phyloP scores from a whole-genome alignment of 2,888 invertebrate species.

The Epinotia demarniana region DNA sequence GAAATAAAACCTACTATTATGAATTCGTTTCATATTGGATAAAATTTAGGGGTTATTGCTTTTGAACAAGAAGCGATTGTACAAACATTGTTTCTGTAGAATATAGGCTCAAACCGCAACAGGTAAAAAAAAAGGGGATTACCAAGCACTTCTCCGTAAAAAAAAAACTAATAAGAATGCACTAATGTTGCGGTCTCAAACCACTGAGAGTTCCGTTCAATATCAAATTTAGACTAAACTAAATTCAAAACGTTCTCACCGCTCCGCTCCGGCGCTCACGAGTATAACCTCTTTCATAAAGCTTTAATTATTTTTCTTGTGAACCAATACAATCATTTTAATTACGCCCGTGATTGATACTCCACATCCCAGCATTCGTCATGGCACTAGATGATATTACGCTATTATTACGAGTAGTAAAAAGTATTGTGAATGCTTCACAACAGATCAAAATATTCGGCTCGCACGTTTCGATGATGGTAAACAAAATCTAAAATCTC shows the following conservation, averaged over 20 bases:
- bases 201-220: conserved; percentile 70
- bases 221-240: conserved; percentile 78
- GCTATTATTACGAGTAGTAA: conserved; percentile 66
- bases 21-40: neutral
- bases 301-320: conserved; percentile 79
- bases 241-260: conserved; percentile 79
- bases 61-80: conserved; percentile 19
- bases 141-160: conserved; percentile 34
- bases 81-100: conserved; percentile 23
- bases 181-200: conserved; percentile 64
- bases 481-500: conserved; percentile 38
- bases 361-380: conserved; percentile 72
- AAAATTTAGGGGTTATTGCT: conserved; percentile 10
- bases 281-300: conserved; percentile 72
- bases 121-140: conserved; percentile 28
- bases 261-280: conserved; percentile 75
- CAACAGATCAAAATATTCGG: conserved; percentile 63
- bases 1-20: conserved; percentile 16
- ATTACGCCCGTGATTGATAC: conserved; percentile 51
- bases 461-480: conserved; percentile 45
- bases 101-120: conserved; percentile 31
- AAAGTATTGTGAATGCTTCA: conserved; percentile 66
- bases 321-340: conserved; percentile 77
- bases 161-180: conserved; percentile 52
- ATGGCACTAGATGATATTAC: conserved; percentile 69